Base-by-base conservation (phyloP, 2,888 invertebrate species). In the Capitulum mitella region DNA sequence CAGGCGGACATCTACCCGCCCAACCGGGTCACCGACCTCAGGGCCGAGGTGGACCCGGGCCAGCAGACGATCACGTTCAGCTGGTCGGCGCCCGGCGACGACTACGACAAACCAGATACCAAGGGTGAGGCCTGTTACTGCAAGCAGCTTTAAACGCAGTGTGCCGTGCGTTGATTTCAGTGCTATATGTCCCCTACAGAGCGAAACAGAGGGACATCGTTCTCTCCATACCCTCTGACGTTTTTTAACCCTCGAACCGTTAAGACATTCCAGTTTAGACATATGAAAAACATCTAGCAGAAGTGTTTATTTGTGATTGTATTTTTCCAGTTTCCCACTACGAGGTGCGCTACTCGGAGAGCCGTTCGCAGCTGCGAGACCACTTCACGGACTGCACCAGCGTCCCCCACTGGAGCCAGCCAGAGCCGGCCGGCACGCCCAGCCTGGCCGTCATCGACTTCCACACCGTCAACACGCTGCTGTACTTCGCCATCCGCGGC, bases 41-140 rank as follows among this genome's bases (percentile, higher is more conserved):
- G 85, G 77, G 88, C 87, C 0, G 86, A 87, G 37, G 84, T 88
- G 1, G 83, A 87, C 29, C 84, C 86, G 0, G 85, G 87, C 43
- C 87, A 87, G 51, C 87, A 87, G 58, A 88, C 88, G 80, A 85
- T 88, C 2, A 85, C 87, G 26, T 84, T 90, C 16, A 85, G 86
- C 0, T 90, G 90, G 89, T 89, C 90, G 0, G 88, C 90, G 6
- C 89, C 90, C 0, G 90, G 86, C 74, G 85, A 84, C 70, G 84
- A 85, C 80, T 84, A 82, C 77, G 85, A 85, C 80, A 75, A 46
- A 29, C 43, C 75, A 6, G 43, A 75, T 19, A 46, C 75, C n/a
- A 46, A 14, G 46, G 75, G 75, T 75, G 29, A 46, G 80, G 8
- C 22, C 29, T 29, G 43, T 5, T 5, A 12, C 43, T 5, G 43